Conservation (phyloP, 35 echinoderm and acorn worm species). For the Acanthaster planci region DNA sequence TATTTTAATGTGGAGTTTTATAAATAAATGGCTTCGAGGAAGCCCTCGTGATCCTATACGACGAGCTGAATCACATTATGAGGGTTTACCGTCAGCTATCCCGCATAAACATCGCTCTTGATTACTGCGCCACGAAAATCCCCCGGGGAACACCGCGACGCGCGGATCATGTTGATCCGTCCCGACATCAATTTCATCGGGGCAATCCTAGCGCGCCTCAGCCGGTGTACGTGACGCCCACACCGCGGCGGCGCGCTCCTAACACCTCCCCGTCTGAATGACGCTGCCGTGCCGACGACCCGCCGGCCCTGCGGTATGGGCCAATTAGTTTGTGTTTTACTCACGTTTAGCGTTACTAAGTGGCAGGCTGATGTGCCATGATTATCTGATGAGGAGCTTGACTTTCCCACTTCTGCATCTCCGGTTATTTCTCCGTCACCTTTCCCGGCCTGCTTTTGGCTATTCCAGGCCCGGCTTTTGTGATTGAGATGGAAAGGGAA, state of each 20-base stretch:
- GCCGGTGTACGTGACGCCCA: conserved; percentile 1
- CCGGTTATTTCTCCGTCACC: background rate
- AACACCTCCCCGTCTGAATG: background rate
- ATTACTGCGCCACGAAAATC: background rate
- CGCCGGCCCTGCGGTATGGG: background rate
- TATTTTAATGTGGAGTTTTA: too few species aligned
- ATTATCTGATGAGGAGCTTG: conserved; percentile 2
- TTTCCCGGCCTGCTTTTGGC: background rate
- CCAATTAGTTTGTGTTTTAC: conserved; percentile 27
- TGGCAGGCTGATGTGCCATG: conserved; percentile 12
- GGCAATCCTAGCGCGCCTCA: background rate
- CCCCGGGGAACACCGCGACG: background rate
- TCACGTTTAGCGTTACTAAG: conserved; percentile 23
- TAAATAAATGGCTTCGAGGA: too few species aligned
- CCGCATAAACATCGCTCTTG: background rate
- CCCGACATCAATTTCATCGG: background rate
- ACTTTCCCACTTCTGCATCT: background rate
- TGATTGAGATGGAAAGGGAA: conserved; percentile 9
- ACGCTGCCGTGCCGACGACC: background rate
- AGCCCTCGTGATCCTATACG: too few species aligned
- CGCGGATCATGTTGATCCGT: background rate
- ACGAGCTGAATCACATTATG: too few species aligned
- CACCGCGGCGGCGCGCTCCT: background rate
- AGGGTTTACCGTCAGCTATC: too few species aligned
- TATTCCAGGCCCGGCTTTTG: background rate